Evolutionary conservation across 2,797 vertebrate genomes (phyloP), one percentile per base, ranked within the genome.

Genomic region (Lutra lutra): DNA sequence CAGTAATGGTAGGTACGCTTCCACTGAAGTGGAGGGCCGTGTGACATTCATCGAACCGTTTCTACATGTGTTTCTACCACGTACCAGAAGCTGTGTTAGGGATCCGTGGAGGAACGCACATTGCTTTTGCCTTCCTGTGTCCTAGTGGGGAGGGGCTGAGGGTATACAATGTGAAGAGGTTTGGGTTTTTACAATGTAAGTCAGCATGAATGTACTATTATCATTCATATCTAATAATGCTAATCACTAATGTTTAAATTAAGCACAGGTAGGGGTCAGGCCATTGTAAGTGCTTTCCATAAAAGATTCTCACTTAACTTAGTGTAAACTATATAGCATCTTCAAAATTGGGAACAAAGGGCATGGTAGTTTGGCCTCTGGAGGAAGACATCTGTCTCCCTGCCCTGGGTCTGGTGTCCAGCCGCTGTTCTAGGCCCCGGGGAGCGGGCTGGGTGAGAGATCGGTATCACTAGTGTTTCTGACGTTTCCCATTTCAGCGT

Each of bases 71-170:
- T 72, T 66, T 89, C 66, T 64, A 7, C n/a, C 27, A 0, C 1
- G 4, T 48, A 25, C 72, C 56, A 38, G 62, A 27, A 58, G 38
- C 77, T 48, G 17, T 73, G 38, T 56, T 43, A 4, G 18, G 51
- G 23, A 21, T 32, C 13, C 32, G 27, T 2, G 20, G 5, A 75
- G 46, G 46, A 23, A 4, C 23, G 4, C 29, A 0, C 0, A 0
- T 2, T 0, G 0, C 1, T 64, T 25, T 17, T 12, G 35, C 48
- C n/a, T 51, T 64, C 43, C 70, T 12, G 0, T 1, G 0, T 17
- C 40, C 80, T 10, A 1, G 21, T 21, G 5, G n/a, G 25, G 21
- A 27, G 8, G 46, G 27, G 40, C 1, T 27, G 17, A 32, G n/a
- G 38, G 27, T 21, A 2, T 46, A 20, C 29, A 0, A 0, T 8